These are phyloP conservation scores for Antigone vipio DNA, from an alignment of 2,113 vertebrate species.

Conservation along the genomic window DNA sequence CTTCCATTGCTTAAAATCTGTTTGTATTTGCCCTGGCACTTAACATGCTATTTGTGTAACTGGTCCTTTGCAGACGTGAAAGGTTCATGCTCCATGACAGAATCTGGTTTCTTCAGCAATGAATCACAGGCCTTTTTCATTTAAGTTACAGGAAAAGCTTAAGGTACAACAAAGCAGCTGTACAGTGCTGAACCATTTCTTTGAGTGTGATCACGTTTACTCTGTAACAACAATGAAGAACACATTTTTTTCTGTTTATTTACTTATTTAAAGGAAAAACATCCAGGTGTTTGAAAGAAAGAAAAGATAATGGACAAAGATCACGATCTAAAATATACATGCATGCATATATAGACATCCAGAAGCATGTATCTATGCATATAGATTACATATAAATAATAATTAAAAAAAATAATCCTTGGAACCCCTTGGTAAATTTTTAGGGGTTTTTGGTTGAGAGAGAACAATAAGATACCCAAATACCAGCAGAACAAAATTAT, in stretches of 20 bases:
- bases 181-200: background rate
- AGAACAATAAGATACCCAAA: background rate
- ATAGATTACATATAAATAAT: background rate
- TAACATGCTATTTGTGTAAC: background rate
- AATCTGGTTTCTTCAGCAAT: background rate
- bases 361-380: background rate
- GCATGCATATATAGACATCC: too few species aligned
- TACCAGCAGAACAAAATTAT: background rate
- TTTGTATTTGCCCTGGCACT: background rate
- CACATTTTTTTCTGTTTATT: background rate
- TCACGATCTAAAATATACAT: background rate
- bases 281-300: background rate
- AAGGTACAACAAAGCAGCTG: background rate
- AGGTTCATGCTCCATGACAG: background rate
- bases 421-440: fast-evolving
- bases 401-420: background rate
- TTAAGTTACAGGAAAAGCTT: background rate
- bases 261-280: background rate
- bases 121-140: background rate
- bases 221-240: background rate
- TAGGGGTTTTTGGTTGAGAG: background rate
- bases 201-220: background rate
- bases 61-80: background rate
- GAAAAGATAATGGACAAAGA: background rate
- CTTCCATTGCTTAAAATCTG: background rate